phyloP scores from a whole-genome alignment of 30 jellyfish, hydroid and myxozoan genomes.

The Aurelia sp. region DNA sequence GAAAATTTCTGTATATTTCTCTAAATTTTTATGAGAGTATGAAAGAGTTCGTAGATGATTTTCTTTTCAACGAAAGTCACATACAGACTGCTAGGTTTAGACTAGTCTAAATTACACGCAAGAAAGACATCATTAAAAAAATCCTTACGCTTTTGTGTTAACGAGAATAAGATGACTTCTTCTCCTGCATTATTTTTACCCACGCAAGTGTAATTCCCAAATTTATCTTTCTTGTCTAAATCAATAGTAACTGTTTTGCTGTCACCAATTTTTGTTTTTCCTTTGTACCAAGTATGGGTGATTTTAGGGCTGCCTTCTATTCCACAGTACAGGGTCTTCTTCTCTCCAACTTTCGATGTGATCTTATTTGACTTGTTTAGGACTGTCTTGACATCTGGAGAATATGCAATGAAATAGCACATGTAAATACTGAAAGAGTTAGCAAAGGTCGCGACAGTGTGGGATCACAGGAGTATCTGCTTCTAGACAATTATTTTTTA shows the following conservation, averaged over 20 bases:
- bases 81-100: too few relatives aligned
- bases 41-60: too few relatives aligned
- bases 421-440: too few relatives aligned
- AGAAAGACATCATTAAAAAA: too few relatives aligned
- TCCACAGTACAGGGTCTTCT: constrained; percentile 12
- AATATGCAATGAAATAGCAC: too few relatives aligned
- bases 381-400: neutral
- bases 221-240: constrained; percentile 36
- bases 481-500: too few relatives aligned
- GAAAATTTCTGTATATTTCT: too few relatives aligned
- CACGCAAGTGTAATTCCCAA: constrained; percentile 56
- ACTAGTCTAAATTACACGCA: too few relatives aligned
- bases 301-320: constrained; percentile 29
- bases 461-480: too few relatives aligned
- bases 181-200: constrained; percentile 59
- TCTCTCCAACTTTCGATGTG: constrained; percentile 35
- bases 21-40: too few relatives aligned
- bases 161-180: constrained; percentile 5
- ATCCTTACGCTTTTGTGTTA: constrained; percentile 20
- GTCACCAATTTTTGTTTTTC: neutral
- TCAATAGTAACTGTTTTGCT: neutral
- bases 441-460: too few relatives aligned
- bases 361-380: neutral
- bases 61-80: too few relatives aligned
- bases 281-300: constrained; percentile 33